These are phyloP conservation scores for Balaeniceps rex DNA, from an alignment of 2,113 vertebrate genomes.

Conservation along the genomic window DNA sequence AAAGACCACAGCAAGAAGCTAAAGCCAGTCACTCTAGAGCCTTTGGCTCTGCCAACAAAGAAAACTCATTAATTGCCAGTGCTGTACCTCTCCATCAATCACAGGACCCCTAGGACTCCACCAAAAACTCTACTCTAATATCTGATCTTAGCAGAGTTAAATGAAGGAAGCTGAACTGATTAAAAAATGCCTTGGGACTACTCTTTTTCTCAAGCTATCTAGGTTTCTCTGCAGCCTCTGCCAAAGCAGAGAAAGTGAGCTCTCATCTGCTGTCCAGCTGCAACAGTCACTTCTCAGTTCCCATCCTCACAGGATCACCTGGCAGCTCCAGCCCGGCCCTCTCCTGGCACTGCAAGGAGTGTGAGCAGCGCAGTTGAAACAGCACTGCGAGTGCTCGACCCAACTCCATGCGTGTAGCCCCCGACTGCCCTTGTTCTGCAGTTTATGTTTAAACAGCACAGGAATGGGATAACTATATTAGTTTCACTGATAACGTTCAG, in stretches of 20 bases:
- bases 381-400: not conserved
- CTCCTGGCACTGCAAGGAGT: not conserved
- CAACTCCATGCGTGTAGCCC: not conserved
- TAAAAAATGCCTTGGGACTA: not conserved
- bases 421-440: rapidly evolving
- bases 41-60: not conserved
- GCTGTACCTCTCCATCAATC: not conserved
- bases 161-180: not conserved
- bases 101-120: not conserved
- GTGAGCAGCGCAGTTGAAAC: rapidly evolving
- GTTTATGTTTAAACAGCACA: not conserved
- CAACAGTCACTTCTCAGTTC: not conserved
- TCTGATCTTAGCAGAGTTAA: not conserved
- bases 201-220: not conserved
- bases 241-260: not conserved
- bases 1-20: not conserved
- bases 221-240: not conserved
- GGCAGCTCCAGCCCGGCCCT: not conserved
- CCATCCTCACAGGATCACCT: not conserved
- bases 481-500: not conserved
- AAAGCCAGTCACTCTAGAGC: not conserved
- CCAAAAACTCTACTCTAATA: not conserved
- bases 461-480: not conserved
- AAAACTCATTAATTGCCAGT: not conserved
- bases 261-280: not conserved